Base-by-base conservation (phyloP, 2,797 vertebrate species). In the Gadopsis bispinosus region DNA sequence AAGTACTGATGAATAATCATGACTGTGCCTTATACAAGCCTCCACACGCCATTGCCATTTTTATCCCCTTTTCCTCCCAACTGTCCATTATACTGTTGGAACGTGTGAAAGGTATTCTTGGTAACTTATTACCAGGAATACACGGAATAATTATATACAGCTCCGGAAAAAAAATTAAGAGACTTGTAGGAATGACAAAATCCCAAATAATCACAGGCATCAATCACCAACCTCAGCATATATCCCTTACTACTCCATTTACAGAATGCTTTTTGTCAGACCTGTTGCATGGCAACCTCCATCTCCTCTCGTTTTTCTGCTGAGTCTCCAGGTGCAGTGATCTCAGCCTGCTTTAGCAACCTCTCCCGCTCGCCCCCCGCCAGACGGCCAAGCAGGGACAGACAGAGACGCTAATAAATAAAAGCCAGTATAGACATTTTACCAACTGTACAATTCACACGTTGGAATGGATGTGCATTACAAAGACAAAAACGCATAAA, bases 231-330 rank as follows among this genome's bases (percentile, higher is more conserved):
- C 16, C 16, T 62, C 54, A 31, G 19, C 26, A 11, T n/a, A 11
- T 5, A 22, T 50, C 33, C 29, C 67, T 35, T 29, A 22, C 41
- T 58, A 41, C 14, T 79, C n/a, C 14, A 55, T 50, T 60, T 51
- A 39, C 0, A 63, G 8, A 31, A 43, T 4, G 20, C 9, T 4
- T 48, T 66, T 29, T 7, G 1, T 72, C 88, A 75, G 45, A 99
- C 98, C 96, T 99, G 98, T 17, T 98, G 97, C 97, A 99, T 96
- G 60, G 97, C 95, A 71, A 99, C 94, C 84, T 99, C 98, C 60
- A 96, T 95, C 89, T 97, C 97, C 88, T 99, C 98, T 72, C 94
- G 96, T 69, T 84, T 96, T 87, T 96, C 97, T 60, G 97, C 93
- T 7, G 95, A 93, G 51, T 98, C 97, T 66, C 94, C 95, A 0